Evolutionary conservation across 2,797 vertebrate genomes (phyloP), one percentile per base, ranked within the genome.

Genomic region (Chiroxiphia lanceolata): DNA sequence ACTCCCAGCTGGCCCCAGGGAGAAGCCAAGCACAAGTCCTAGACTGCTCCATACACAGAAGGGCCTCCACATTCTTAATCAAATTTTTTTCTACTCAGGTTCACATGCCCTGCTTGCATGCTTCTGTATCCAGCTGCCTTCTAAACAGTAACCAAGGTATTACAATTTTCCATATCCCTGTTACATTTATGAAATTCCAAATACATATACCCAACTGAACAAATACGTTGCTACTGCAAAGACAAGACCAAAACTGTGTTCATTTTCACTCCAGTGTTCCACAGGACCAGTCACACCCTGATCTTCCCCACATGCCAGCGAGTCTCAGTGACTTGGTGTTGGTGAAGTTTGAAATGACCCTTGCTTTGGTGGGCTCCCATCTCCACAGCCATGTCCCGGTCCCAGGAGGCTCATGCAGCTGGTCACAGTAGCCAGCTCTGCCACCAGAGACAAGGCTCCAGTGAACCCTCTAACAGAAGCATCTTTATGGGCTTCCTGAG

Each of bases 301-400:
- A 51, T n/a, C 10, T 13, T 36, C 23, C 45, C 45, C 3, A 3
- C 0, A 0, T 21, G 14, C 31, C 26, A 7, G 11, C 0, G 1
- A 57, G 33, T 10, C 54, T 50, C 8, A 1, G 60, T 8, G 14
- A 51, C 38, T 16, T 25, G 3, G 11, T 40, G 26, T 19, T 26
- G 3, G 9, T 34, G 33, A 68, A 77, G 45, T 54, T 7, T 22
- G 38, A 72, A 61, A 33, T 3, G 0, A 6, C 38, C 36, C 16
- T 27, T 74, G 7, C 33, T 83, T 60, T 77, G 60, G 14, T 72
- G 74, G 21, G 31, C 23, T 27, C 27, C 18, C 4, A 1, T 10
- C 61, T 51, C 59, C 22, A 13, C 31, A 56, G 48, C 42, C 1
- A 0, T 21, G 13, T 11, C 15, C 23, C 47, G 56, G 29, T 18